Evolutionary conservation across 2,888 invertebrate genomes (phyloP), one percentile per base, ranked within the genome.

Genomic region (Rhodophaea formosa): DNA sequence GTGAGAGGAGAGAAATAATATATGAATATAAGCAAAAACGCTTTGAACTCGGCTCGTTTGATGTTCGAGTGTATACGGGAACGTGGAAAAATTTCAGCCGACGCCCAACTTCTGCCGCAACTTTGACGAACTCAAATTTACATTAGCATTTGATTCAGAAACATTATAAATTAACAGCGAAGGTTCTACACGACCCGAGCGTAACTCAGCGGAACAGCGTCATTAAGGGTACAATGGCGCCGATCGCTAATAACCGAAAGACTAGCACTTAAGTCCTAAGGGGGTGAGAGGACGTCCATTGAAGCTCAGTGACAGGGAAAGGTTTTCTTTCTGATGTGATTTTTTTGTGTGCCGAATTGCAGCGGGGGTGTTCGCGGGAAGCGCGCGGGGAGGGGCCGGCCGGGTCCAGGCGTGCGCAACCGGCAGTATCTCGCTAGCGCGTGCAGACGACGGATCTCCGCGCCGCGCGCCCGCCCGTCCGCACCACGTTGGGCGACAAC

Each of bases 341-440:
- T 80, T 75, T 88, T 88, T 88, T 84, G 80, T 82, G 75, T 81
- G 80, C 80, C 80, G 84, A 86, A 84, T 84, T 84, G 88, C 86
- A 79, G 71, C 68, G 71, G 71, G 75, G 68, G 62, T 67, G 61
- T 57, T 67, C 58, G 62, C 67, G 70, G 62, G 63, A 62, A 32
- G 66, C 59, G 65, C 63, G 71, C 77, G 79, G 72, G 73, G 77
- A 51, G 82, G 80, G 82, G 75, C 61, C 73, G 80, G 78, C 84
- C 80, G 86, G 86, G 87, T 77, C 75, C 83, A 85, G 86, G 88
- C 88, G 82, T 86, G 88, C 88, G 88, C 87, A 84, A 77, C 80
- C 86, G 86, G 79, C 84, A 88, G 90, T 89, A 65, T 70, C 77
- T 69, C 69, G 76, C 78, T 77, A 77, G 71, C 70, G 71, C 78